Percentiles rank a stretch among this genome's conserved stretches.
phyloP scores from a whole-genome alignment of 2,888 invertebrate genomes.

The Magallana nippona region DNA sequence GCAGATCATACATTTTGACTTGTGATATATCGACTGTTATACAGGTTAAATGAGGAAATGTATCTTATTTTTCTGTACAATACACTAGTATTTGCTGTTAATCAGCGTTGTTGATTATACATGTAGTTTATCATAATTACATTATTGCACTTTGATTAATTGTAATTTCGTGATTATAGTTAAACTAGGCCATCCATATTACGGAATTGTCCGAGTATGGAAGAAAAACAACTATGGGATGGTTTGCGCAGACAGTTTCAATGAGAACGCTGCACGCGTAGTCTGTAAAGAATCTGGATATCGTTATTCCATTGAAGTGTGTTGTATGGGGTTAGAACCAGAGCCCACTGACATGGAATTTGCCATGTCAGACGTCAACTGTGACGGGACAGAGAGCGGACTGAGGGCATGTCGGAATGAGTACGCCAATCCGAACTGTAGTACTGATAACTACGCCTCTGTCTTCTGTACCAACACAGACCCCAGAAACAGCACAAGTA shows the following conservation, averaged over 20 bases:
- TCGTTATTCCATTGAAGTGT: conserved; percentile 50
- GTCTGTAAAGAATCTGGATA: conserved; percentile 80
- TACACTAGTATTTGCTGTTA: too few species aligned
- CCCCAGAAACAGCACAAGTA: conserved; percentile 26
- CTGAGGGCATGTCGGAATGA: conserved; percentile 52
- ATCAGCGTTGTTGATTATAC: too few species aligned
- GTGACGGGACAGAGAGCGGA: conserved; percentile 74
- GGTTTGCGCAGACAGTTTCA: conserved; percentile 88
- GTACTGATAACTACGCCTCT: conserved; percentile 55
- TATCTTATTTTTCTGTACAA: too few species aligned
- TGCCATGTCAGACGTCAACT: conserved; percentile 78
- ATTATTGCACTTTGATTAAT: too few species aligned
- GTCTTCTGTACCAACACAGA: conserved; percentile 53
- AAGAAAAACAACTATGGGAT: conserved; percentile 57
- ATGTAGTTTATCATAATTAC: too few species aligned
- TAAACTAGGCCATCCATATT: conserved; percentile 37
- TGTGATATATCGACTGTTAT: too few species aligned
- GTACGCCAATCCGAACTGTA: conserved; percentile 47
- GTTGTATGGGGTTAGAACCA: conserved; percentile 58
- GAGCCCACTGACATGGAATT: conserved; percentile 44
- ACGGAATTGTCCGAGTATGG: conserved; percentile 60
- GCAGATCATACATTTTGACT: too few species aligned
- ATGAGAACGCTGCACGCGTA: conserved; percentile 83
- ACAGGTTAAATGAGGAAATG: too few species aligned
- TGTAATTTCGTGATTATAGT: conserved; percentile 44